Conservation (phyloP, 2,113 vertebrate species). For the Microcebus murinus region DNA sequence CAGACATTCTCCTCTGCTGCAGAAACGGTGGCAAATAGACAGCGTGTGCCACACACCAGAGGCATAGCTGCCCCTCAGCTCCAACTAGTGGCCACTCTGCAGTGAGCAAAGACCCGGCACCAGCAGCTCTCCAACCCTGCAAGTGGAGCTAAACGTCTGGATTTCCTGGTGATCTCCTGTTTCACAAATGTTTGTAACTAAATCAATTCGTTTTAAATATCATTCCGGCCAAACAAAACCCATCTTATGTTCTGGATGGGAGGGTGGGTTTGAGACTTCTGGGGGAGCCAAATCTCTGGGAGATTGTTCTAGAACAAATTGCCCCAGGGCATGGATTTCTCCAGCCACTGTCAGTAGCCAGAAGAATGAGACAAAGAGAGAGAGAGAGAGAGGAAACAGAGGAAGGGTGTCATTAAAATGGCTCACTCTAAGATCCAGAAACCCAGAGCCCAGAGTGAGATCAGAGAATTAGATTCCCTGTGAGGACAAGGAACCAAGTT, state of each 20-base stretch:
- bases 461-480: neutral
- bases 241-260: neutral
- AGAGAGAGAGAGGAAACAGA: neutral
- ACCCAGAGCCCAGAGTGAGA: neutral
- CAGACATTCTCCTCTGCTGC: neutral
- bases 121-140: neutral
- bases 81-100: neutral
- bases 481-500: neutral
- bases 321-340: neutral
- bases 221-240: neutral
- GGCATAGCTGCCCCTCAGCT: neutral
- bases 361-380: neutral
- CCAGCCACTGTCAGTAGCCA: neutral
- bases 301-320: neutral
- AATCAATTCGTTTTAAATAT: neutral
- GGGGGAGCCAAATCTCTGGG: no score
- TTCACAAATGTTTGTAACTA: neutral
- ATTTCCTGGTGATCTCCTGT: neutral
- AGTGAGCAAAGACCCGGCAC: neutral
- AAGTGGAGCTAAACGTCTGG: neutral
- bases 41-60: accelerated
- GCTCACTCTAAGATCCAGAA: neutral
- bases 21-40: neutral
- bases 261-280: neutral
- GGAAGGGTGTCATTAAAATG: neutral